Conservation (phyloP, 35 echinoderm and acorn worm species). For the Eucidaris tribuloides region DNA sequence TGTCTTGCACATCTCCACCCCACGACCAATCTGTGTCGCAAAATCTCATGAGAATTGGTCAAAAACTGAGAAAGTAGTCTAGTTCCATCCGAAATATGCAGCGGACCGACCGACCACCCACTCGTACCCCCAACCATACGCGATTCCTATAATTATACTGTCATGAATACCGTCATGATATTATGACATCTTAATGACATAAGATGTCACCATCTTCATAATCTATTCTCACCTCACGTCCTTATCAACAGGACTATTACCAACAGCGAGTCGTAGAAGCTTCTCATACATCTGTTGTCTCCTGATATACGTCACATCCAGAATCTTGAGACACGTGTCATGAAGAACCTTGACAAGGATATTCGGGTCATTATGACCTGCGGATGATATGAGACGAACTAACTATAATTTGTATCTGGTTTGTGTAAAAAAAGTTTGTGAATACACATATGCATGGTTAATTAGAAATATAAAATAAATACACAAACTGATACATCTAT, state of each 20-base stretch:
- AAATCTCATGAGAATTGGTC: too few relatives aligned
- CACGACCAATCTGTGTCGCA: too few relatives aligned
- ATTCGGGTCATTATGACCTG: slow-evolving; percentile 51
- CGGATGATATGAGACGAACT: not conserved
- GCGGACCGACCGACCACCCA: too few relatives aligned
- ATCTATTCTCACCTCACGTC: slow-evolving; percentile 22
- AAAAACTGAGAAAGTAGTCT: too few relatives aligned
- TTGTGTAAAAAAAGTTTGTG: not conserved
- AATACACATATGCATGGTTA: not conserved
- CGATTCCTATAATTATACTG: too few relatives aligned
- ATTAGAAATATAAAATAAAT: not conserved
- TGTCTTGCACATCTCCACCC: too few relatives aligned
- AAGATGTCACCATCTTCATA: not conserved
- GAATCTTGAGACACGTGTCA: slow-evolving; percentile 44
- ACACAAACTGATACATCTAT: not conserved
- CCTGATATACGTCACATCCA: slow-evolving; percentile 54
- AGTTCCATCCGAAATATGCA: too few relatives aligned
- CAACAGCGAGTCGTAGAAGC: slow-evolving; percentile 39
- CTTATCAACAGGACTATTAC: not conserved
- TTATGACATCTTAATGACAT: not conserved
- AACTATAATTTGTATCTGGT: not conserved
- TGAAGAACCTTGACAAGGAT: slow-evolving; percentile 45
- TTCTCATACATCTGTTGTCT: slow-evolving; percentile 39
- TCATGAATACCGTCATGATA: not conserved
- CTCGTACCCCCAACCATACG: too few relatives aligned